Base-by-base conservation (phyloP, 2,113 vertebrate species). In the Sapajus apella region DNA sequence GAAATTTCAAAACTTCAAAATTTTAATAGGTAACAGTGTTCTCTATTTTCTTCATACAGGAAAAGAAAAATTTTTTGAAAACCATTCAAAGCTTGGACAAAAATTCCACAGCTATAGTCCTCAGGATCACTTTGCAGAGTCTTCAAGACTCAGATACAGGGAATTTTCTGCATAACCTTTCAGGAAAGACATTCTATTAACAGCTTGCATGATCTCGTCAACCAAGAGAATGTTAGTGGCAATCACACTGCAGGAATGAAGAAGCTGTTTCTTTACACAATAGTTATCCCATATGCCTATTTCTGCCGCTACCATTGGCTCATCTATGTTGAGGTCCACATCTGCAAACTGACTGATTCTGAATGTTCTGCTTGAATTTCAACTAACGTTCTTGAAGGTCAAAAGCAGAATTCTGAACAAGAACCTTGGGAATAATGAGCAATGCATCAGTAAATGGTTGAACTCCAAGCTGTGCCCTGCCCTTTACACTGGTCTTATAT, bases 181-280 rank as follows among this genome's bases (percentile, higher is more conserved):
- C 8, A 99, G 99, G 76, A 99, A 99, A 7, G 99, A 99, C 99
- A 99, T 99, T 82, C 99, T 99, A 64, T 64, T 30, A 14, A 30
- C 30, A 66, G 99, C 99, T 97, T 99, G 98, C 99, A 99, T 99
- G 88, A 99, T 99, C 98, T 99, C 99, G 94, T 99, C 99, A 81
- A 99, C 99, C 98, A 99, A 92, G 92, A 99, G 99, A 96, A 99
- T 99, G 99, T 99, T 99, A 98, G 99, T 99, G 82, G 99, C 99
- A 6, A 99, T 99, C 90, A 99, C 99, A 0, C 99, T 99, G 99
- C 99, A 99, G 52, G 99, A 99, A 97, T 99, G 99, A 85, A 99
- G 99, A 25, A 99, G 99, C 97, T 99, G 99, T 94, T 99, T 99
- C 98, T 99, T 99, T 94, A 99, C 99, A 52, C 99, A 99, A 61